Conservation (phyloP, 2,888 invertebrate genomes). For the Coenonympha arcania region DNA sequence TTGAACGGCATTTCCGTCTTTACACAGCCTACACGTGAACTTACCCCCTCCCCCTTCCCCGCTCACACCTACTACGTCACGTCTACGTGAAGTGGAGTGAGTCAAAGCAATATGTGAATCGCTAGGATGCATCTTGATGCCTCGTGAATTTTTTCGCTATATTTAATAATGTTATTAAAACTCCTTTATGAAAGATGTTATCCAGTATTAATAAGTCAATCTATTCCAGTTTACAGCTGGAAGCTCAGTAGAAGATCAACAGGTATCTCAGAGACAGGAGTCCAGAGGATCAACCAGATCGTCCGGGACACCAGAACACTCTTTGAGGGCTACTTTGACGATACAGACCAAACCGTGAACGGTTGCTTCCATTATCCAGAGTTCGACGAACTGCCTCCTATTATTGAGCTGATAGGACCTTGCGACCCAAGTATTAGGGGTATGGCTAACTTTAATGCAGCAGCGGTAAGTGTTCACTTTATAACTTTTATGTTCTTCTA, state of each 20-base stretch:
- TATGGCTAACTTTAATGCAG: conserved; percentile 41
- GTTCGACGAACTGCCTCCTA: conserved; percentile 35
- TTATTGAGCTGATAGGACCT: conserved; percentile 45
- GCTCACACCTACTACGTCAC: too few species aligned
- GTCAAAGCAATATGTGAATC: too few species aligned
- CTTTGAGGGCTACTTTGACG: conserved; percentile 45
- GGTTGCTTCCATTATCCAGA: conserved; percentile 60
- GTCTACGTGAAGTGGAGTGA: too few species aligned
- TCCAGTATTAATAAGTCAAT: too few species aligned
- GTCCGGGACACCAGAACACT: conserved; percentile 43
- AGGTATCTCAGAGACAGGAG: conserved; percentile 40
- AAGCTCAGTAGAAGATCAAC: conserved; percentile 44
- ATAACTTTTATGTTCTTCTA: background rate
- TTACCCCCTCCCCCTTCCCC: too few species aligned
- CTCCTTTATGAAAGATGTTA: too few species aligned
- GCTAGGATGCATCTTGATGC: too few species aligned
- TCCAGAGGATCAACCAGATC: conserved; percentile 33
- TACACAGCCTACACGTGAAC: too few species aligned
- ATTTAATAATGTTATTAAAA: too few species aligned
- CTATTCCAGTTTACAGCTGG: conserved; percentile 62
- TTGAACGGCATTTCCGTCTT: too few species aligned
- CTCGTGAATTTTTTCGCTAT: too few species aligned
- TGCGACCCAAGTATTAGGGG: conserved; percentile 45
- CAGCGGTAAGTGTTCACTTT: conserved; percentile 37
- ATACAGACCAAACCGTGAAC: conserved; percentile 41